phyloP scores from a whole-genome alignment of 2,888 invertebrate genomes.

The Scaptomyza tumidula region DNA sequence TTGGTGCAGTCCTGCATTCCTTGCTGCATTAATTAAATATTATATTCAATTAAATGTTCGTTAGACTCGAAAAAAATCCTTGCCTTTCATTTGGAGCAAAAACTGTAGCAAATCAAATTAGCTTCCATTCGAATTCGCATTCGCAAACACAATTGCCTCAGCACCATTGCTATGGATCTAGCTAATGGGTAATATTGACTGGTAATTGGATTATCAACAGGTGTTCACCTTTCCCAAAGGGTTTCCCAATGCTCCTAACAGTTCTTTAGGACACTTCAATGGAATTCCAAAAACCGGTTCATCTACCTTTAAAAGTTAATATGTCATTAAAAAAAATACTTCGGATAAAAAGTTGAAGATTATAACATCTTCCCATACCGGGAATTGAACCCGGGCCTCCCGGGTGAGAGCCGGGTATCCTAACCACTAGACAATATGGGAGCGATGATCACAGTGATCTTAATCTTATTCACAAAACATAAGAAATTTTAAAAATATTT shows the following conservation, averaged over 20 bases:
- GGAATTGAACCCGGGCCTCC: conserved; percentile 75
- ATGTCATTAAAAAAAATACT: too few relatives aligned
- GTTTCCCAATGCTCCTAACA: too few relatives aligned
- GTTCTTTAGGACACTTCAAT: too few relatives aligned
- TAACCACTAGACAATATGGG: conserved; percentile 76
- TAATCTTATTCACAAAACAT: too few relatives aligned
- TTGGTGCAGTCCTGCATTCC: conserved; percentile 25
- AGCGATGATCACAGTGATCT: neutral
- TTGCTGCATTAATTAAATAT: conserved; percentile 65
- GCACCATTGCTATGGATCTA: conserved; percentile 10
- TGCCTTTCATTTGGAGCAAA: conserved; percentile 16
- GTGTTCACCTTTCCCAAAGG: too few relatives aligned
- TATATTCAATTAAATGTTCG: conserved; percentile 72
- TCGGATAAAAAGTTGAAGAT: neutral
- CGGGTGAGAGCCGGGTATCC: conserved; percentile 75
- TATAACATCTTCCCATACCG: conserved; percentile 52
- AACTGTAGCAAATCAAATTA: conserved; percentile 55
- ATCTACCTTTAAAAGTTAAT: too few relatives aligned
- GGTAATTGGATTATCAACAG: conserved; percentile 65
- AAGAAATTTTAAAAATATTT: too few relatives aligned
- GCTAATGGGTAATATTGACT: conserved; percentile 58
- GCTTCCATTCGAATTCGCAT: conserved; percentile 32
- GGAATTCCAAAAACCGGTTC: too few relatives aligned
- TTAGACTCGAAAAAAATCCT: conserved; percentile 29
- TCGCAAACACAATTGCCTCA: too few relatives aligned